phyloP scores from a whole-genome alignment of 2,888 invertebrate species.

The Stenchaetothrips biformis region DNA sequence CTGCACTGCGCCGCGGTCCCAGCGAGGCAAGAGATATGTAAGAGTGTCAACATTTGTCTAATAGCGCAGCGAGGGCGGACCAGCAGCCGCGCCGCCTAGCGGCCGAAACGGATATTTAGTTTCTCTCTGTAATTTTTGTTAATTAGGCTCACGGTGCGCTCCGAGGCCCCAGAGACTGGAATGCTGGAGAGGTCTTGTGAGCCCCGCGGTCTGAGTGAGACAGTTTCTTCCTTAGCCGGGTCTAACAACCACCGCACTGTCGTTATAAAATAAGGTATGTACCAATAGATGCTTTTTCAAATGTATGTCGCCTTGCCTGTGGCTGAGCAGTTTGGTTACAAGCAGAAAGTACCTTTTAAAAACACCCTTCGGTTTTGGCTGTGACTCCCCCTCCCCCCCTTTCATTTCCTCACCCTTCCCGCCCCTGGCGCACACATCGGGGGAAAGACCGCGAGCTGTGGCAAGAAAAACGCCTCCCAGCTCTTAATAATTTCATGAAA shows the following conservation, averaged over 20 bases:
- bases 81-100: background rate
- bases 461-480: constrained; percentile 20
- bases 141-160: constrained; percentile 6
- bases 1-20: background rate
- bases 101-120: background rate
- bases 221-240: no score
- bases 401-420: background rate
- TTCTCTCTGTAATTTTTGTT: constrained; percentile 25
- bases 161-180: background rate
- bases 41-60: constrained; percentile 25
- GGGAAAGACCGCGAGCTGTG: background rate
- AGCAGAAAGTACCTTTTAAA: no score
- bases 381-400: background rate
- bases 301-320: no score
- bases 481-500: constrained; percentile 25
- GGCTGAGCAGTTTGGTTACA: no score
- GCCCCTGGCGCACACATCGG: background rate
- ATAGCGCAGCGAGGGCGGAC: background rate
- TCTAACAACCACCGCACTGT: no score
- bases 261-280: no score
- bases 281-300: no score
- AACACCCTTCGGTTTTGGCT: no score
- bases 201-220: no score
- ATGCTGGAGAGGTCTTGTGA: no score
- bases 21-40: constrained; percentile 9